Evolutionary conservation across 2,113 vertebrate genomes (phyloP), one percentile per base, ranked within the genome.

Genomic region (Equus przewalskii): DNA sequence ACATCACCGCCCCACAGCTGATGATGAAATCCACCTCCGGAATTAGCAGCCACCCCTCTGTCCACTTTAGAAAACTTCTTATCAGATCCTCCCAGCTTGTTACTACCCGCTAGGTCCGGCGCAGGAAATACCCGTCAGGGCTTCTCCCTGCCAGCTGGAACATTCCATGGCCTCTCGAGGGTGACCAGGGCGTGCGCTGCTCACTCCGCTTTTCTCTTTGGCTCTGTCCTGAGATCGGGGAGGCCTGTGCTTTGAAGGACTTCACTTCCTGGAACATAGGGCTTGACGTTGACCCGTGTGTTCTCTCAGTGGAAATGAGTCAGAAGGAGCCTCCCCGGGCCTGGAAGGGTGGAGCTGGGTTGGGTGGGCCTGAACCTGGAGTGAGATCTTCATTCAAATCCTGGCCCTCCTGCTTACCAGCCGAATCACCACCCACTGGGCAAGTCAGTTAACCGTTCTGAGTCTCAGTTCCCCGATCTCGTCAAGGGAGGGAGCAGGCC

Each of bases 11-110:
- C 49, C 28, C 18, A 3, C 11, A 56, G 49, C 62, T 18, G 76
- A 30, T 95, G 96, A 85, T 83, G 90, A 95, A 89, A 96, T 94
- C 76, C 21, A 22, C 7, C 49, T 94, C 93, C 46, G 1, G 72
- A 95, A 83, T 89, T 78, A 92, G 88, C 92, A 92, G 33, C 54
- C 41, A 7, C 75, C 85, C 64, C 6, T n/a, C 64, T 58, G 58
- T 46, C 33, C 72, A 3, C 85, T 65, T 54, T 44, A 73, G 69
- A 94, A 64, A 78, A 30, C 41, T 26, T 10, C 30, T 69, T 36
- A 88, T 89, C 78, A 85, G 18, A 12, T 84, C 76, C 33, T 24
- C 78, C 44, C 60, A 0, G 51, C 60, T n/a, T 6, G 2, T 44
- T 62, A 70, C 54, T 36, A n/a, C 67, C 62, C 46, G 30, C 30